These are phyloP conservation scores for Daubentonia madagascariensis DNA, from an alignment of 2,113 vertebrate genomes.

Conservation along the genomic window DNA sequence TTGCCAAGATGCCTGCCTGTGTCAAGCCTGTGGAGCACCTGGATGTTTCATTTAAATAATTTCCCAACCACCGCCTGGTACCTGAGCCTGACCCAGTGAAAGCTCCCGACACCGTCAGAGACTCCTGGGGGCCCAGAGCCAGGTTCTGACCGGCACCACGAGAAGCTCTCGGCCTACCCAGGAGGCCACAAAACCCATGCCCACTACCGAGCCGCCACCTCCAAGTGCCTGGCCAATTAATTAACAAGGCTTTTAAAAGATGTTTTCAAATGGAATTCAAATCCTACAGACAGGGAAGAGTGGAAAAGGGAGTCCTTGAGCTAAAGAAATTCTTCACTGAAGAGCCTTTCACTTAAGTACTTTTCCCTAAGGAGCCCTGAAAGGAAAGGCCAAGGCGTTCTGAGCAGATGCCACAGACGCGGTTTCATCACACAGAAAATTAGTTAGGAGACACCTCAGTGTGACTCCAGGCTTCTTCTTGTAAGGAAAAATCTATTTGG, in stretches of 20 bases:
- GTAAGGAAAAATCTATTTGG: not conserved
- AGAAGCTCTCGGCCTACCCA: too few relatives aligned
- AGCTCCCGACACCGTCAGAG: not conserved
- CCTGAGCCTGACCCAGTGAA: not conserved
- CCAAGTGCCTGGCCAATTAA: not conserved
- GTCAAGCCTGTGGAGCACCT: not conserved
- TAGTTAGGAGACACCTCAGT: not conserved
- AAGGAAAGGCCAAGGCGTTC: not conserved
- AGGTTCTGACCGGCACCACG: not conserved
- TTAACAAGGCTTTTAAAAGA: constrained; percentile 21
- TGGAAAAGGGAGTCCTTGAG: not conserved
- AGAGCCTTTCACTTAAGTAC: not conserved
- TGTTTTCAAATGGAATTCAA: not conserved
- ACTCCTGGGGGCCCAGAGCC: not conserved
- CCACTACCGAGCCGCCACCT: not conserved
- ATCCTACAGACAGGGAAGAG: not conserved
- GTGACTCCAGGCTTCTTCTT: not conserved
- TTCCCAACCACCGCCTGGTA: not conserved
- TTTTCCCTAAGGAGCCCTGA: not conserved
- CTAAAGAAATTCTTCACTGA: not conserved
- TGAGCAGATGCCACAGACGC: accelerated
- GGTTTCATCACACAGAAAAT: not conserved
- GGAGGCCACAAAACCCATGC: not conserved
- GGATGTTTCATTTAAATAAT: not conserved
- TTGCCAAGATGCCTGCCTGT: not conserved